Percentiles rank a stretch among this genome's conserved stretches.
These are phyloP conservation scores for Eidolon helvum DNA, from an alignment of 2,113 vertebrate species.

Conservation along the genomic window DNA sequence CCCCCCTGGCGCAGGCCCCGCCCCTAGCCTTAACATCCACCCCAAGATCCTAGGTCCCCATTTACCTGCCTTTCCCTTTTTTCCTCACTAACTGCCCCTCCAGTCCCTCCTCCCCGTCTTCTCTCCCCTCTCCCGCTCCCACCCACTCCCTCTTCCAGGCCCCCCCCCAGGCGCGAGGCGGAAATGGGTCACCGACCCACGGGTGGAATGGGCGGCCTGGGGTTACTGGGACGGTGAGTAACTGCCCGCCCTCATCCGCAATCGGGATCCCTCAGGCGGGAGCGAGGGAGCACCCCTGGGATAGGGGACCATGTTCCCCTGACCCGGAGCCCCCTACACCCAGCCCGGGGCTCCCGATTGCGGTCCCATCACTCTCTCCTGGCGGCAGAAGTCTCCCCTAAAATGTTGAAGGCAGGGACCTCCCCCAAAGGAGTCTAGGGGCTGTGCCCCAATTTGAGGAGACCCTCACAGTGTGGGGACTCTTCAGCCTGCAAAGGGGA, in stretches of 20 bases:
- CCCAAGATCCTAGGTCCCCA: conserved; percentile 40
- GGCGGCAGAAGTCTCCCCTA: conserved; percentile 34
- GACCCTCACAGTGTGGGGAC: not conserved
- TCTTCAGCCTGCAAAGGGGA: not conserved
- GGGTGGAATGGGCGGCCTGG: conserved; percentile 77
- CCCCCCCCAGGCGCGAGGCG: conserved; percentile 73
- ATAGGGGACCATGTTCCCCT: conserved; percentile 26
- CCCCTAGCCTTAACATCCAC: conserved; percentile 38
- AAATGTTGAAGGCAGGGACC: conserved; percentile 20
- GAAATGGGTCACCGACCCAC: conserved; percentile 77
- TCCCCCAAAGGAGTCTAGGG: not conserved
- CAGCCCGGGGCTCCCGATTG: conserved; percentile 64
- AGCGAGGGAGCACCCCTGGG: conserved; percentile 10
- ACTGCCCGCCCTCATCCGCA: conserved; percentile 66
- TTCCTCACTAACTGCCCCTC: conserved; percentile 57
- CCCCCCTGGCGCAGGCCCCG: conserved; percentile 25
- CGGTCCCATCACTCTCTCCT: conserved; percentile 68
- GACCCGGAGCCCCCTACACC: conserved; percentile 11
- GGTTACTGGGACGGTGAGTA: conserved; percentile 78
- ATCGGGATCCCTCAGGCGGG: conserved; percentile 52
- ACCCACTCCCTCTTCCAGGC: conserved; percentile 62
- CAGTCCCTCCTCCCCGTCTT: conserved; percentile 71
- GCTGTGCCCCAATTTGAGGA: conserved; percentile 27
- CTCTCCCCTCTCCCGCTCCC: conserved; percentile 51
- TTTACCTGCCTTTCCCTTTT: conserved; percentile 31